Evolutionary conservation across 1,140 invertebrate genomes (phyloP).

Genomic region (Leptopilina boulardi): DNA sequence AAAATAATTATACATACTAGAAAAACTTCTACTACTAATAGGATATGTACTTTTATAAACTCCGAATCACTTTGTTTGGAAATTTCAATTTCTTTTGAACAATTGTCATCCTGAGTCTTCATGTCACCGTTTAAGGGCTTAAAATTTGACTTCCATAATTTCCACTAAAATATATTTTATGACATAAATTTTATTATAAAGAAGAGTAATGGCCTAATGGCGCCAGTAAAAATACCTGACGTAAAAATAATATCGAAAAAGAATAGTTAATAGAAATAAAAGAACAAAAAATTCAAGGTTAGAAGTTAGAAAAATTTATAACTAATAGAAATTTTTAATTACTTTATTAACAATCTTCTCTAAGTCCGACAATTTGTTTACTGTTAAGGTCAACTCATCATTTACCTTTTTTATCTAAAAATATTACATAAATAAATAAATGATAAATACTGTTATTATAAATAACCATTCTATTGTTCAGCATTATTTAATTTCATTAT

Average conservation of each 20-base stretch:
- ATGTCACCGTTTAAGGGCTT: not conserved
- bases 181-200: conserved; percentile 53
- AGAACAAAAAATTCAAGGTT: no score
- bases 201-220: no score
- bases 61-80: not conserved
- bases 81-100: not conserved
- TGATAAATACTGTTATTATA: no score
- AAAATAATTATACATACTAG: no score
- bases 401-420: conserved; percentile 58
- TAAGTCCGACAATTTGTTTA: conserved; percentile 57
- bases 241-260: no score
- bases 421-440: no score
- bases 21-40: no score
- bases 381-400: conserved; percentile 51
- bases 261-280: no score
- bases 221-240: no score
- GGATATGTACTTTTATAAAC: not conserved
- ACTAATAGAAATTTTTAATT: conserved; percentile 49
- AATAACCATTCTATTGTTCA: not conserved
- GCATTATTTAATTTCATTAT: no score
- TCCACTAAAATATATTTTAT: conserved; percentile 61
- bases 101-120: not conserved
- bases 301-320: no score
- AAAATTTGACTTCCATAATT: not conserved
- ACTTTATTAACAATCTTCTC: conserved; percentile 66